These are phyloP conservation scores for Tachystola acroxantha DNA, from an alignment of 2,888 invertebrate genomes.

Conservation along the genomic window DNA sequence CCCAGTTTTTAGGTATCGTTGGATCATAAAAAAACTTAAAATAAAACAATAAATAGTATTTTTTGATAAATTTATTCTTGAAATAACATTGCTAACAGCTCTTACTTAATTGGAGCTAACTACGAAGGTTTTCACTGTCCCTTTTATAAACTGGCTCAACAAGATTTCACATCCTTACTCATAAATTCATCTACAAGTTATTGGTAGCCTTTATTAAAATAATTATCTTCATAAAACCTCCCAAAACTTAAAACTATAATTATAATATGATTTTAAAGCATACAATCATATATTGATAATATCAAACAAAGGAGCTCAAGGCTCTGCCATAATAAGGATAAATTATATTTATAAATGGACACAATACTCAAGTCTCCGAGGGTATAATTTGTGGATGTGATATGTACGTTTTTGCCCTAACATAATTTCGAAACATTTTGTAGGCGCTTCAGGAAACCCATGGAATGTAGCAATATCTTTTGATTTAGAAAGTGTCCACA, in stretches of 20 bases:
- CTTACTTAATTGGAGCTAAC: conserved; percentile 39
- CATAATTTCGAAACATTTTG: conserved; percentile 18
- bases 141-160: conserved; percentile 25
- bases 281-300: conserved; percentile 13
- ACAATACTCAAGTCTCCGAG: conserved; percentile 1
- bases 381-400: conserved; percentile 18
- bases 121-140: conserved; percentile 25
- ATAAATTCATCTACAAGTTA: conserved; percentile 14
- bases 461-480: conserved; percentile 48
- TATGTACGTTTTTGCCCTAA: conserved; percentile 31
- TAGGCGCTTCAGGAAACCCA: conserved; percentile 25
- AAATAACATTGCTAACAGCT: conserved; percentile 53
- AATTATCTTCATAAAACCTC: conserved; percentile 20
- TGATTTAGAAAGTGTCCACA: conserved; percentile 23
- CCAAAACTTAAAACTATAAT: conserved; percentile 7
- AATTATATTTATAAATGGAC: conserved; percentile 18
- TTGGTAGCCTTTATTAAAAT: conserved; percentile 20
- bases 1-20: too few species aligned
- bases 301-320: conserved; percentile 21
- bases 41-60: conserved; percentile 17
- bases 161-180: conserved; percentile 16
- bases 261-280: conserved; percentile 9
- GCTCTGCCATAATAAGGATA: conserved; percentile 12
- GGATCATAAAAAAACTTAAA: too few species aligned
- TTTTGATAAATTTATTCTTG: conserved; percentile 53